These are phyloP conservation scores for Conopomorpha cramerella DNA, from an alignment of 1,140 invertebrate species.

Conservation along the genomic window DNA sequence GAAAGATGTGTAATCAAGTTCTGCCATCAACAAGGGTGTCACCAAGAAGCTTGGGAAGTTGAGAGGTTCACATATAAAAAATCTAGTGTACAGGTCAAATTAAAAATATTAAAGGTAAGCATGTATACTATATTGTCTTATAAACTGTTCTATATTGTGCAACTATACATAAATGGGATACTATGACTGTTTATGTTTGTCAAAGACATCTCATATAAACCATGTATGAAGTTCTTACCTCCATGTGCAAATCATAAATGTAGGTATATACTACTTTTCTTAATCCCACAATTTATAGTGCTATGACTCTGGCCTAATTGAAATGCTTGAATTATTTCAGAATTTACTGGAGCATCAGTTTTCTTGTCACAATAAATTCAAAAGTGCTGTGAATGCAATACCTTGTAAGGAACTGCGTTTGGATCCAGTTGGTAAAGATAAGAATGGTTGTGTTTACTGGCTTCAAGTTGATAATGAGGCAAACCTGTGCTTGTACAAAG, in stretches of 20 bases:
- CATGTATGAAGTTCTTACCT: no score
- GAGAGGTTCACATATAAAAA: slow-evolving; percentile 96
- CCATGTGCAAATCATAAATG: no score
- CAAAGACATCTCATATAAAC: no score
- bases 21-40: slow-evolving; percentile 81
- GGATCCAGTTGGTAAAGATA: slow-evolving; percentile 88
- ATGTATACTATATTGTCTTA: no score
- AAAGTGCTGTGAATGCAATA: slow-evolving; percentile 85
- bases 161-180: no score
- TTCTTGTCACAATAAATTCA: slow-evolving; percentile 92
- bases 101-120: slow-evolving; percentile 81
- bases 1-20: slow-evolving; percentile 89
- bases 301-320: no score
- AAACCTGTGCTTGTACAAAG: slow-evolving; percentile 90
- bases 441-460: slow-evolving; percentile 90
- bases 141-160: no score
- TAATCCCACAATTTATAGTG: no score
- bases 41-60: slow-evolving; percentile 94
- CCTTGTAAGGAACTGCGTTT: slow-evolving; percentile 79
- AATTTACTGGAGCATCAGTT: slow-evolving; percentile 92
- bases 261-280: no score
- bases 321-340: slow-evolving; percentile 64
- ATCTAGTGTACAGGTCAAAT: slow-evolving; percentile 83
- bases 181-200: no score
- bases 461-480: slow-evolving; percentile 86